Evolutionary conservation across 2,113 vertebrate species (phyloP).

Genomic region (Thymallus thymallus): DNA sequence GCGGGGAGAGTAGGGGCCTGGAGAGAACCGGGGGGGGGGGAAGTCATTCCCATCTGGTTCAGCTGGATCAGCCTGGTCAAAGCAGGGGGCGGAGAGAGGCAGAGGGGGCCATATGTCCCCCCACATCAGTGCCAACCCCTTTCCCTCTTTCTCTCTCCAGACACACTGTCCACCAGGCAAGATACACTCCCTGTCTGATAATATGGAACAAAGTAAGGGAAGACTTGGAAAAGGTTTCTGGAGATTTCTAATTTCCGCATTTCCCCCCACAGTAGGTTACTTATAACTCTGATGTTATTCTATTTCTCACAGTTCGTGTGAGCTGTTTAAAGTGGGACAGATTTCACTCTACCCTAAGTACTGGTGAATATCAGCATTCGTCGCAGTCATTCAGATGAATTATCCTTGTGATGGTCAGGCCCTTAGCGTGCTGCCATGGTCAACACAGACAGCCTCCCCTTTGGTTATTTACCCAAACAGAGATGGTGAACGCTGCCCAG

Average conservation of each 20-base stretch:
- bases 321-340: constrained; percentile 9
- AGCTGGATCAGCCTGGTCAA: constrained; percentile 64
- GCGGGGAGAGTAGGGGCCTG: constrained; percentile 12
- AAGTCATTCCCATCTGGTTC: constrained; percentile 76
- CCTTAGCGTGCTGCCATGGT: neutral
- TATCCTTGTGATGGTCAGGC: constrained; percentile 7
- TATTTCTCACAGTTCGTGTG: neutral
- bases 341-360: neutral
- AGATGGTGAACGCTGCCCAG: constrained; percentile 4
- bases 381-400: constrained; percentile 16
- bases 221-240: neutral
- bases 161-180: constrained; percentile 30
- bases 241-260: neutral
- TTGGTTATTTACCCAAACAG: constrained; percentile 10
- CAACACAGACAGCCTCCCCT: neutral
- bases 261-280: neutral
- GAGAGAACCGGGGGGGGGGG: neutral
- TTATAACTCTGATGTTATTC: neutral
- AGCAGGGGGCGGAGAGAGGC: constrained; percentile 44
- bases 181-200: constrained; percentile 16
- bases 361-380: constrained; percentile 9
- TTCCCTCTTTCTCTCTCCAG: neutral
- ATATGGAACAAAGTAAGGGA: too few species aligned
- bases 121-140: constrained; percentile 55
- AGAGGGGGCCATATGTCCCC: constrained; percentile 58